Evolutionary conservation across 2,888 invertebrate genomes (phyloP).

Genomic region (Drosophila neotestacea): DNA sequence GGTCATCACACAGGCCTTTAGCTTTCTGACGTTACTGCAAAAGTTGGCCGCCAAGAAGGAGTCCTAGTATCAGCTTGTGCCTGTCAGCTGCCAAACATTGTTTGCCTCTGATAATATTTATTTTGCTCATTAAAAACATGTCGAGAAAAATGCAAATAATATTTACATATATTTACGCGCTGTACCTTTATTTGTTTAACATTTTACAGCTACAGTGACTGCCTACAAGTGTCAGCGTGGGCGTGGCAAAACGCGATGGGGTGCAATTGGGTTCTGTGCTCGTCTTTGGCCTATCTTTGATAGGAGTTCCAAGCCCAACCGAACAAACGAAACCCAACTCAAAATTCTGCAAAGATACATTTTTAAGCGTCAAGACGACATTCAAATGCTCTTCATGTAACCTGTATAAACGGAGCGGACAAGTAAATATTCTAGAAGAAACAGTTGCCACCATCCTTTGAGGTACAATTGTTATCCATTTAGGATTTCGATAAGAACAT

Average conservation of each 20-base stretch:
- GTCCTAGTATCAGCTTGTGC: constrained; percentile 10
- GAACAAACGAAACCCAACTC: constrained; percentile 24
- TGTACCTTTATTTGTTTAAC: constrained; percentile 50
- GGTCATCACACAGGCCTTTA: constrained; percentile 83
- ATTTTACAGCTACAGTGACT: constrained; percentile 35
- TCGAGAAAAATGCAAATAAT: constrained; percentile 68
- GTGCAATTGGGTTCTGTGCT: constrained; percentile 8
- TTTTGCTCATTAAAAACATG: constrained; percentile 71
- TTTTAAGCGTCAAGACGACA: constrained; percentile 13
- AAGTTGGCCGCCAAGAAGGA: constrained; percentile 80
- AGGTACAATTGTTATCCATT: too few relatives aligned
- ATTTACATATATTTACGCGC: constrained; percentile 63
- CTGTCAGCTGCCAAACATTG: constrained; percentile 9
- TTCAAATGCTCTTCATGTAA: constrained; percentile 34
- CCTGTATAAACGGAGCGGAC: too few relatives aligned
- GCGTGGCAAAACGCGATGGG: constrained; percentile 16
- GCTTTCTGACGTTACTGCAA: constrained; percentile 82
- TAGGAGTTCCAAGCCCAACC: constrained; percentile 33
- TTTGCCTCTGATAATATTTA: constrained; percentile 58
- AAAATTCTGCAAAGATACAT: constrained; percentile 9
- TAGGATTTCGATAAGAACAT: too few relatives aligned
- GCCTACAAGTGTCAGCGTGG: neutral
- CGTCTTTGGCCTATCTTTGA: constrained; percentile 52
- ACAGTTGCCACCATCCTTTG: too few relatives aligned
- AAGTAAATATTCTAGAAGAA: too few relatives aligned